Conservation (phyloP, 2,797 vertebrate species). For the Megaceryle alcyon region DNA sequence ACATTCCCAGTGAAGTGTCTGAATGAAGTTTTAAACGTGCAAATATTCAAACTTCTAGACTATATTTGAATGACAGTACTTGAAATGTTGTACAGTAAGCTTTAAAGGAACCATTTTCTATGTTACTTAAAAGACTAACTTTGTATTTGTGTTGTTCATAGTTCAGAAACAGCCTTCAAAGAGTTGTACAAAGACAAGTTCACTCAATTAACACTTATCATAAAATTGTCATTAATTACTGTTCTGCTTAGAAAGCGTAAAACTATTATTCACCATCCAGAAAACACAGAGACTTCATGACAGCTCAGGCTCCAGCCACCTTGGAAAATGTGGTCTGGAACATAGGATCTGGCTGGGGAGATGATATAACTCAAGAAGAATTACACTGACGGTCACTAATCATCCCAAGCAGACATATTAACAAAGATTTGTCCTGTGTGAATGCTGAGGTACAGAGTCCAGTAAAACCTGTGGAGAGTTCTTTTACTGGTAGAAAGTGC, state of each 20-base stretch:
- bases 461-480: neutral
- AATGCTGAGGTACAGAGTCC: neutral
- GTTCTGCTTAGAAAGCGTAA: neutral
- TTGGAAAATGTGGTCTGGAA: neutral
- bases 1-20: neutral
- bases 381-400: neutral
- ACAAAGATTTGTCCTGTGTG: neutral
- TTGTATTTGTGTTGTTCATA: neutral
- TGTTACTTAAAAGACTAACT: neutral
- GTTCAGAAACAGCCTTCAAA: neutral
- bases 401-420: neutral
- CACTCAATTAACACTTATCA: neutral
- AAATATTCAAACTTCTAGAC: neutral
- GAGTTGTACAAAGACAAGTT: neutral
- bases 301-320: neutral
- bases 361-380: neutral
- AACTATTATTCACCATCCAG: neutral
- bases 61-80: neutral
- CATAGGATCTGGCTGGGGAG: neutral
- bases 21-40: neutral
- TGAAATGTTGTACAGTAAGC: neutral
- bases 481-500: neutral
- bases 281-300: neutral
- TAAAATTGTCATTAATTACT: conserved; percentile 13
- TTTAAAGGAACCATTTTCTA: neutral